Evolutionary conservation across 1,140 invertebrate species (phyloP).

Genomic region (Proales similis): DNA sequence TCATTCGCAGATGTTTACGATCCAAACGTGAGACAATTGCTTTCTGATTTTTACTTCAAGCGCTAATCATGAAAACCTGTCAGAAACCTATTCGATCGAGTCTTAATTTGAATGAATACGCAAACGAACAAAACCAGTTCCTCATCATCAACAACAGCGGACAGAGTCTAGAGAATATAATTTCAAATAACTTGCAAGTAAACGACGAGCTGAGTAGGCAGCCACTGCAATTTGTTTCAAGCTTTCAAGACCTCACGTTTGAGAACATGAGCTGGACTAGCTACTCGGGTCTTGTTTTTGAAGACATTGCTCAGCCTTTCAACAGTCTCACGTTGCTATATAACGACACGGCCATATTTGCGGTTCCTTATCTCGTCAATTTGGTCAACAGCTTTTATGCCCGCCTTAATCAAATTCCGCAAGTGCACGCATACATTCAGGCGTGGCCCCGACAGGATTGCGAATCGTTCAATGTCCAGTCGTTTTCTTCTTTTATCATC

Average conservation of each 20-base stretch:
- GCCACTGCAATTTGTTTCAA: conserved; percentile 21
- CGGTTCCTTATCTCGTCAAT: conserved; percentile 13
- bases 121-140: conserved; percentile 3
- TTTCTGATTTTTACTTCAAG: conserved; percentile 7
- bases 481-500: conserved; percentile 18
- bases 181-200: conserved; percentile 11
- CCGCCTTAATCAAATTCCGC: neutral
- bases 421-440: conserved; percentile 7
- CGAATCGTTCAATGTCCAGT: neutral
- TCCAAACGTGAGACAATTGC: conserved; percentile 18
- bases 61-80: no score
- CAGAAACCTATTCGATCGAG: conserved; percentile 2
- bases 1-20: neutral
- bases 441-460: conserved; percentile 17
- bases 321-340: conserved; percentile 14
- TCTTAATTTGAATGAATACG: conserved; percentile 25
- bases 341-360: conserved; percentile 25
- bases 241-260: no score
- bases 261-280: neutral
- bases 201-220: conserved; percentile 11
- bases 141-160: conserved; percentile 10
- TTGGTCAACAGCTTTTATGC: conserved; percentile 9
- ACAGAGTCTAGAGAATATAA: neutral
- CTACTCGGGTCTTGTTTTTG: conserved; percentile 10
- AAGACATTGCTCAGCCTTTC: conserved; percentile 2